Base-by-base conservation (phyloP, 2,888 invertebrate genomes). In the Plebejus argus region DNA sequence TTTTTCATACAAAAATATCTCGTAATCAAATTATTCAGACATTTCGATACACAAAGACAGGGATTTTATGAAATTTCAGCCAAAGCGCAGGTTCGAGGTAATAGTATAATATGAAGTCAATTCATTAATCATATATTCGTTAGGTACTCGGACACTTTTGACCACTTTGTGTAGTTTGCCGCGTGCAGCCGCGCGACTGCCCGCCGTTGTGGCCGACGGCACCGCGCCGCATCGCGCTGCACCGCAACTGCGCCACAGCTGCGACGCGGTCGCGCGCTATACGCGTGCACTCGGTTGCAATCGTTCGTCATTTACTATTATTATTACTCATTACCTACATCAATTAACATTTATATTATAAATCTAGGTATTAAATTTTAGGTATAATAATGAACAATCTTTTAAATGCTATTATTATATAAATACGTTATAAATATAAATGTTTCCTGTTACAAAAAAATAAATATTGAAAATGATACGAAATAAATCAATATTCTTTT, bases 371-470 rank as follows among this genome's bases (percentile, higher is more conserved):
- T 92, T 88, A 93, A 94, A 94, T 92, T 94, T 94, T 94, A 94
- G 94, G 92, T 94, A 94, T 93, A 92, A 93, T 92, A 94, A 93
- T 93, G 92, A 94, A 94, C 94, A 94, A 94, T 93, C 94, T 94
- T 94, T 94, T 94, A 93, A 94, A 94, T 91, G 93, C 94, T 94
- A 93, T 93, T 93, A 94, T 94, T 93, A 94, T 94, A 94, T 93
- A 94, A 94, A 94, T 94, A 94, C 94, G 94, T 94, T 94, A 94
- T 94, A 90, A 93, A 92, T 92, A 94, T 94, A 93, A 94, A 94
- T 94, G 94, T 94, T 94, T 94, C 94, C 94, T 94, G 94, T 94
- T 94, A 94, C 93, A 92, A 93, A 93, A 77, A 76, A 91, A 74
- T 72, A 91, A 92, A 93, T 93, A 93, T 92, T 93, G 92, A 93